Conservation (phyloP, 2,888 invertebrate species). For the Ferdinandea cuprea region DNA sequence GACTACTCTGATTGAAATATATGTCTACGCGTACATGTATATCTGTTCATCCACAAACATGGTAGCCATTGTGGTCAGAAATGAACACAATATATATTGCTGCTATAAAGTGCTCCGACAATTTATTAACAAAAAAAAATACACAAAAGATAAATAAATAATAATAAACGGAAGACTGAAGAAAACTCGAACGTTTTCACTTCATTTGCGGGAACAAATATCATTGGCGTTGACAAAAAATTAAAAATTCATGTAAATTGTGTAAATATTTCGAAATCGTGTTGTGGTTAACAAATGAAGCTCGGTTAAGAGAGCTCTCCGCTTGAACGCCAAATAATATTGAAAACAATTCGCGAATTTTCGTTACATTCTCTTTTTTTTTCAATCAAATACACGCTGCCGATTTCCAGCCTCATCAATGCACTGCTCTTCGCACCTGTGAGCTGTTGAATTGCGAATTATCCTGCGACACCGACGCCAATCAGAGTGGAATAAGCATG, state of each 20-base stretch:
- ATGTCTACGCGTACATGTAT: slow-evolving; percentile 16
- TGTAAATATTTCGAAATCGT: slow-evolving; percentile 64
- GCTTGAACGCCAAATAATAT: slow-evolving; percentile 41
- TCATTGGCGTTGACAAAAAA: slow-evolving; percentile 40
- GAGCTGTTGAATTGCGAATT: no score
- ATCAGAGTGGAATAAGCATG: slow-evolving; percentile 7
- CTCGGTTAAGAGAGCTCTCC: slow-evolving; percentile 6
- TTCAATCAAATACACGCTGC: slow-evolving; percentile 55
- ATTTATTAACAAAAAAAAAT: slow-evolving; percentile 24
- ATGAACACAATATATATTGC: slow-evolving; percentile 54
- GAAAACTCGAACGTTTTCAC: slow-evolving; percentile 47
- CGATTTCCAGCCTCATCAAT: no score
- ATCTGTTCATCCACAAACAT: background rate
- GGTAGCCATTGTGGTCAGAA: slow-evolving; percentile 44
- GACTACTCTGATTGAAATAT: slow-evolving; percentile 66
- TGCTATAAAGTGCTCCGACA: slow-evolving; percentile 35
- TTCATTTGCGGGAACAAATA: slow-evolving; percentile 64
- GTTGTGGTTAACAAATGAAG: slow-evolving; percentile 31
- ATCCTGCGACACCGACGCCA: background rate
- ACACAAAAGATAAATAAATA: no score
- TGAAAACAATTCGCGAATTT: slow-evolving; percentile 37
- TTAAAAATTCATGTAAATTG: slow-evolving; percentile 62
- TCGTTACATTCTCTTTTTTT: no score
- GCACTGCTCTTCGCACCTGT: no score
- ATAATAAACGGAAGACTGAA: background rate